Conservation (phyloP, 2,113 vertebrate species). For the Xerus inauris region DNA sequence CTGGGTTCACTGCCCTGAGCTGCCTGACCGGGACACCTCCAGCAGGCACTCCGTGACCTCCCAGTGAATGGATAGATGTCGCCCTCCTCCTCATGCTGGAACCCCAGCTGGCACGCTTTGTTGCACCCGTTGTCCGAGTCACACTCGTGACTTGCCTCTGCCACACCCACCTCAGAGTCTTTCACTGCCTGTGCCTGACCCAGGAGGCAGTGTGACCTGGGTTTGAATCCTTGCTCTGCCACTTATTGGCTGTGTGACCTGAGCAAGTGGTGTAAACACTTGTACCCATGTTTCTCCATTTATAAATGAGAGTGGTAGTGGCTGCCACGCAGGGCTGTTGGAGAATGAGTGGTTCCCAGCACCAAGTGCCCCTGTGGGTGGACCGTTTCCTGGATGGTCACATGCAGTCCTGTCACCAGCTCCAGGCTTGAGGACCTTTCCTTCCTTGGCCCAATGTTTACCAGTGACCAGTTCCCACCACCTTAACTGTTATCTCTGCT, state of each 20-base stretch:
- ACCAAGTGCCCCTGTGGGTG: too few species aligned
- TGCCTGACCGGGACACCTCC: not conserved
- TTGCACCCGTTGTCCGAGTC: not conserved
- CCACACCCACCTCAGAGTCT: not conserved
- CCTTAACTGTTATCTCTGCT: not conserved
- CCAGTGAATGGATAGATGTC: not conserved
- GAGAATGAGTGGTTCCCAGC: not conserved
- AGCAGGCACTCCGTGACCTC: not conserved
- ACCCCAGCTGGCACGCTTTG: not conserved
- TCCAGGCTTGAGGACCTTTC: too few species aligned
- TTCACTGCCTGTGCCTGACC: too few species aligned
- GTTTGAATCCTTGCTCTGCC: not conserved
- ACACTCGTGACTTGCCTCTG: rapidly evolving
- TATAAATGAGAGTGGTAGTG: not conserved
- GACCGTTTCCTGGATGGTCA: too few species aligned
- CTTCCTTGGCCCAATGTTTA: too few species aligned
- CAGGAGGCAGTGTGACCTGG: not conserved
- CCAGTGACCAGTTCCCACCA: too few species aligned
- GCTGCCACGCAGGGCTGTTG: not conserved
- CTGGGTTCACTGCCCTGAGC: too few species aligned
- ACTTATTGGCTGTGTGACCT: not conserved
- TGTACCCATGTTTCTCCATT: not conserved
- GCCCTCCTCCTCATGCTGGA: not conserved
- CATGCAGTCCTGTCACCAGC: too few species aligned
- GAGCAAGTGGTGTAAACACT: not conserved